A percentile compares a stretch with the other conserved stretches of the same genome.
These are phyloP conservation scores for Chesias legatella DNA, from an alignment of 2,888 invertebrate species.

Conservation along the genomic window DNA sequence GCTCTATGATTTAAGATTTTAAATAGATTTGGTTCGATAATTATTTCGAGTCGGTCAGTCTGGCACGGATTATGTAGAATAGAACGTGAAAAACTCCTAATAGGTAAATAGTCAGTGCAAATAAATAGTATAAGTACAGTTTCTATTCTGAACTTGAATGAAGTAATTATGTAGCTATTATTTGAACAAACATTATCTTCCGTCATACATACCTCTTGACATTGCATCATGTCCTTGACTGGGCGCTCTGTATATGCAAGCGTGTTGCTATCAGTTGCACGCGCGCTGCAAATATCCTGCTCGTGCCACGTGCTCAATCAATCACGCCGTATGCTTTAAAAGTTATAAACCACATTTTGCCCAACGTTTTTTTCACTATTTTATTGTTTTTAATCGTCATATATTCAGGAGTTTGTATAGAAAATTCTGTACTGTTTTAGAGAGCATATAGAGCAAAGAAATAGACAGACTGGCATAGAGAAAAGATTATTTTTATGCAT, in stretches of 20 bases:
- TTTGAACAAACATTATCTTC: conserved; percentile 44
- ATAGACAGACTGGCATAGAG: too few relatives aligned
- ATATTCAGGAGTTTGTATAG: too few relatives aligned
- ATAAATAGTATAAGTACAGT: not conserved
- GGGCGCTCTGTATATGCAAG: conserved; percentile 43
- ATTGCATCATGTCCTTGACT: conserved; percentile 68
- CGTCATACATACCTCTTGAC: conserved; percentile 47
- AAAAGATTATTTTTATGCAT: too few relatives aligned
- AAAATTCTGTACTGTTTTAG: too few relatives aligned
- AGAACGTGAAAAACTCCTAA: too few relatives aligned
- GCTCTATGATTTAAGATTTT: conserved; percentile 1
- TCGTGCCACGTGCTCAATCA: conserved; percentile 54
- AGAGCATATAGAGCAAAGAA: too few relatives aligned
- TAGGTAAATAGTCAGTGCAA: too few relatives aligned
- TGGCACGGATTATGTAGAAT: not conserved
- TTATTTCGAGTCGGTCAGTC: conserved; percentile 7
- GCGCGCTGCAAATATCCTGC: conserved; percentile 68
- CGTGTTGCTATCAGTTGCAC: conserved; percentile 66
- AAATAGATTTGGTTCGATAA: conserved; percentile 15
- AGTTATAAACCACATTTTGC: too few relatives aligned
- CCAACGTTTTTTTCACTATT: too few relatives aligned
- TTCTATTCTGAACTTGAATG: conserved; percentile 6
- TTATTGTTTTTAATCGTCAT: too few relatives aligned
- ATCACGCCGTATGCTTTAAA: too few relatives aligned
- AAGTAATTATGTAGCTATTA: conserved; percentile 16